Conservation (phyloP, 2,113 vertebrate genomes). For the Scalopus aquaticus region DNA sequence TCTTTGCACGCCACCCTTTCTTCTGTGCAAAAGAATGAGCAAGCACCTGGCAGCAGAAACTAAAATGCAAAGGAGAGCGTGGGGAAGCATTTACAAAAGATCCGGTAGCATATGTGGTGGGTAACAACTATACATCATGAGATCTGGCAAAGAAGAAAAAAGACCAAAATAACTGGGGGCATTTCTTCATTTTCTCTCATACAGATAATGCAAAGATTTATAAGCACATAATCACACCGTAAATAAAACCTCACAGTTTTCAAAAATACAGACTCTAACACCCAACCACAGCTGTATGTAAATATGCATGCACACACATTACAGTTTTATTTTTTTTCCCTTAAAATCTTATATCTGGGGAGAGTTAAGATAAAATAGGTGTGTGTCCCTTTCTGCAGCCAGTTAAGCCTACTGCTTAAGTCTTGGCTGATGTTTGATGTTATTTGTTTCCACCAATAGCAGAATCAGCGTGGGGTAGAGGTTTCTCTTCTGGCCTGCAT, state of each 20-base stretch:
- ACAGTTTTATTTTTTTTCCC: not conserved
- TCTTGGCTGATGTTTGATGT: not conserved
- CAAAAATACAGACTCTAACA: not conserved
- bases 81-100: not conserved
- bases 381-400: not conserved
- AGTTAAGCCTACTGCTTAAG: not conserved
- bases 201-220: not conserved
- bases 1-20: not conserved
- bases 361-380: not conserved
- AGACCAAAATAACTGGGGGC: not conserved
- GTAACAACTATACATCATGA: not conserved
- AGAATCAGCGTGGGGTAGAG: too few species aligned
- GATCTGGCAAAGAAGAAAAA: not conserved
- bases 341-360: not conserved
- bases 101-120: not conserved
- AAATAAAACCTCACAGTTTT: not conserved
- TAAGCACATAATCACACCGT: not conserved
- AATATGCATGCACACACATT: fast-evolving
- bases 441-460: not conserved
- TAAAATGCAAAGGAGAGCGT: not conserved
- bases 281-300: not conserved
- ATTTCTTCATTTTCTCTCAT: not conserved
- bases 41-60: not conserved
- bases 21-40: not conserved
- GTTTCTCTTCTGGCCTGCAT: not conserved